Evolutionary conservation across 2,888 invertebrate species (phyloP), one percentile per base, ranked within the genome.

Genomic region (Colletes collaris): DNA sequence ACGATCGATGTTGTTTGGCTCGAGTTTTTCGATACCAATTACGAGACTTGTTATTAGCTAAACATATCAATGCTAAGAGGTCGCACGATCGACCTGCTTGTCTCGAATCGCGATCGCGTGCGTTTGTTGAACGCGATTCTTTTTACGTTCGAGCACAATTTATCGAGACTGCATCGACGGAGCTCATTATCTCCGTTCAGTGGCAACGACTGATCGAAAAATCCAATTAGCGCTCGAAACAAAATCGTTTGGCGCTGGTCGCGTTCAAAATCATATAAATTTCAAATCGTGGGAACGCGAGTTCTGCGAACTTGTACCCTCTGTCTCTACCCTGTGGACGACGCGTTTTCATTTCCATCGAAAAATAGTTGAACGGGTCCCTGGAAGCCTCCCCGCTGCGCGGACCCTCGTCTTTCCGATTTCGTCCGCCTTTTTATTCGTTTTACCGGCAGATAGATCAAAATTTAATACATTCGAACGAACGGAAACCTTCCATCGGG

Each of bases 71-170:
- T 49, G 40, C 44, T 44, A 5, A 65, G 52, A 49, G 79, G 75
- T 79, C 75, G 79, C n/a, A 19, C 7, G 56, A 60, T 71, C 67
- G 78, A 79, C 60, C 62, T 19, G 58, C 16, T 40, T 44, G 49
- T 67, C 63, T 53, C 10, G 40, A 62, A 16, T 35, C 58, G 10
- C 16, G 66, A 52, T 59, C 66, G 49, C 35, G 56, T 62, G 46
- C 81, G 72, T 83, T 83, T 79, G 58, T 56, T 56, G 10, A 52
- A 53, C 19, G 40, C 27, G 27, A 27, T 59, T 71, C 16, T 37
- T 11, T 16, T 16, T 55, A 27, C 27, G 1, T 46, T 46, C 4
- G 40, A 46, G 44, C 44, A 19, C 52, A 35, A 69, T n/a, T 44
- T 53, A 62, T 53, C 2, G 3, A 0, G 16, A 1, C 16, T 35